Evolutionary conservation across 2,797 vertebrate genomes (phyloP).

Genomic region (Pangasius krempfi): DNA sequence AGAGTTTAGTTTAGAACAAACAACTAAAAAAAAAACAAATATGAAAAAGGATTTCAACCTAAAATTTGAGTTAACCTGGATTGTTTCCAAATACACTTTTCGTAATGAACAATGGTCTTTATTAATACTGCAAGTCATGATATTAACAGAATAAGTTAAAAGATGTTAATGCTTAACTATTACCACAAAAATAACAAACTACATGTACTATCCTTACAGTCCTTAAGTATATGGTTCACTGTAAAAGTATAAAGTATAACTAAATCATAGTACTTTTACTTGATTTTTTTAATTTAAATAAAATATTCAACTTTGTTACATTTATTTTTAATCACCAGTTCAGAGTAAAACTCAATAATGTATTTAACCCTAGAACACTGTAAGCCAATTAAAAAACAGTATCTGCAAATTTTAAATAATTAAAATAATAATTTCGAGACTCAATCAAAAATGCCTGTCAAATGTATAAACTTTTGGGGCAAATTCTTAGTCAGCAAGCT

Average conservation of each 20-base stretch:
- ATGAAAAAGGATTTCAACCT: background rate
- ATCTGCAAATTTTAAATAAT: background rate
- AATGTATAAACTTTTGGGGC: background rate
- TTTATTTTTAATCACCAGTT: background rate
- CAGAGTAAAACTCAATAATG: background rate
- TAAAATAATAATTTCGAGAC: background rate
- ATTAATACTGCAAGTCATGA: background rate
- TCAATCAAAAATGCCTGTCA: background rate
- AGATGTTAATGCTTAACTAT: no score
- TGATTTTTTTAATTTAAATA: background rate
- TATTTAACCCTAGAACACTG: background rate
- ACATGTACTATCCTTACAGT: background rate
- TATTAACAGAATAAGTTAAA: background rate
- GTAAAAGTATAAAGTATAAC: background rate
- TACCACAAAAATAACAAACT: background rate
- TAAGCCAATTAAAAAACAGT: background rate
- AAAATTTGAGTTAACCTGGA: background rate
- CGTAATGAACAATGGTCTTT: background rate
- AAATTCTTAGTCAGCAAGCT: background rate
- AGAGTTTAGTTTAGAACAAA: background rate
- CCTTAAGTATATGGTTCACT: background rate
- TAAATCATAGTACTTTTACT: background rate
- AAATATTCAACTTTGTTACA: background rate
- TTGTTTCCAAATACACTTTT: background rate
- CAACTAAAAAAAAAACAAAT: background rate